Evolutionary conservation across 2,888 invertebrate genomes (phyloP).

Genomic region (Ecdyonurus torrentis): DNA sequence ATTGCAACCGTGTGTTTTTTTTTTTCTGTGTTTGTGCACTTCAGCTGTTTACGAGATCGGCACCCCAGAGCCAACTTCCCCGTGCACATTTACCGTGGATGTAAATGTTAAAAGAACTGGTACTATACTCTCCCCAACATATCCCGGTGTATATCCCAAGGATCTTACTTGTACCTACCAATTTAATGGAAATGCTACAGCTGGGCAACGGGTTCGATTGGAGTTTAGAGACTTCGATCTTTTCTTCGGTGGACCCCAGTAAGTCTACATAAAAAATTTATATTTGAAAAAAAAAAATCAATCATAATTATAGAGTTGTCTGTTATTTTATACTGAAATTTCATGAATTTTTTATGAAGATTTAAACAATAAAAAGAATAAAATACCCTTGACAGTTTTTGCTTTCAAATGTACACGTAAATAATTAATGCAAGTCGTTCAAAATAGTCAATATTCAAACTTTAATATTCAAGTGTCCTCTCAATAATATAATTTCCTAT

Average conservation of each 20-base stretch:
- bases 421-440: too few relatives aligned
- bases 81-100: slow-evolving; percentile 79
- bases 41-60: slow-evolving; percentile 87
- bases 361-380: background rate
- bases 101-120: slow-evolving; percentile 57
- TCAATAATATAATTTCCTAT: too few relatives aligned
- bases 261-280: slow-evolving; percentile 33
- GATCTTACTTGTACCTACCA: slow-evolving; percentile 84
- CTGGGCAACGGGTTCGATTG: slow-evolving; percentile 80
- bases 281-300: too few relatives aligned
- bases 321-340: too few relatives aligned
- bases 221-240: slow-evolving; percentile 97
- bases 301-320: too few relatives aligned
- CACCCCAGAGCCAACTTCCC: slow-evolving; percentile 65
- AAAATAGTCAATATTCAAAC: too few relatives aligned
- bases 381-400: background rate
- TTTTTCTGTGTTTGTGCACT: background rate
- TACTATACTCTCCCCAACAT: slow-evolving; percentile 87
- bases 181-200: slow-evolving; percentile 66
- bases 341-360: too few relatives aligned
- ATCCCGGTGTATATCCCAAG: slow-evolving; percentile 98
- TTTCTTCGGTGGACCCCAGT: slow-evolving; percentile 98
- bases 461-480: too few relatives aligned
- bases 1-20: background rate
- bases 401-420: too few relatives aligned